These are phyloP conservation scores for Prosopocoilus inquinatus DNA, from an alignment of 2,888 invertebrate genomes.

Conservation along the genomic window DNA sequence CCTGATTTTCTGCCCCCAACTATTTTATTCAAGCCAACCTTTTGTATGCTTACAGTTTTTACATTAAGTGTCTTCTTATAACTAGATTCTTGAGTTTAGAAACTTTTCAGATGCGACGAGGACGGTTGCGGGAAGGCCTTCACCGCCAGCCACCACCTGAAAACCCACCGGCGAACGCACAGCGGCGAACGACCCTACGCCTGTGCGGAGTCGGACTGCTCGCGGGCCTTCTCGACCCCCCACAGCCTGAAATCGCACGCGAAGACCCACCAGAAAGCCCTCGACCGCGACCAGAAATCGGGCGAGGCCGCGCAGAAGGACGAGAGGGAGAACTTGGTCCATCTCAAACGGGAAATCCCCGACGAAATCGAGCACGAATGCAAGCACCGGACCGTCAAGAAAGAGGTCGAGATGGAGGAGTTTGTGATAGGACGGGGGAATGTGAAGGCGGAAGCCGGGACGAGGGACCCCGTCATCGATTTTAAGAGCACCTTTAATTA, in stretches of 20 bases:
- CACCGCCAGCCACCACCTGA: slow-evolving; percentile 90
- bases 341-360: slow-evolving; percentile 8
- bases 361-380: slow-evolving; percentile 11
- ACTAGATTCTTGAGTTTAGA: not conserved
- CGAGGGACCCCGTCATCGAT: slow-evolving; percentile 23
- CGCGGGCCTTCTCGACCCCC: slow-evolving; percentile 78
- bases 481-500: slow-evolving; percentile 21
- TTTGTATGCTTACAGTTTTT: too few relatives aligned
- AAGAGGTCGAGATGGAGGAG: slow-evolving; percentile 24
- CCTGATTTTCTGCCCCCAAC: too few relatives aligned
- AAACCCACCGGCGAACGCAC: slow-evolving; percentile 84
- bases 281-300: slow-evolving; percentile 22
- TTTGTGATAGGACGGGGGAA: not conserved
- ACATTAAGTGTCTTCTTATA: not conserved
- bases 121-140: slow-evolving; percentile 90
- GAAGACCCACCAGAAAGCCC: slow-evolving; percentile 65
- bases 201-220: slow-evolving; percentile 67
- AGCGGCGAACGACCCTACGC: slow-evolving; percentile 75
- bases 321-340: too few relatives aligned
- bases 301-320: slow-evolving; percentile 6
- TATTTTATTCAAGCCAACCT: too few relatives aligned
- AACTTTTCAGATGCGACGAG: slow-evolving; percentile 66
- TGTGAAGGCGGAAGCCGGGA: not conserved
- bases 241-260: slow-evolving; percentile 80
- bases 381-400: slow-evolving; percentile 9